Percentiles rank a stretch among this genome's conserved stretches.
Conservation (phyloP, 2,113 vertebrate genomes). For the Sander vitreus region DNA sequence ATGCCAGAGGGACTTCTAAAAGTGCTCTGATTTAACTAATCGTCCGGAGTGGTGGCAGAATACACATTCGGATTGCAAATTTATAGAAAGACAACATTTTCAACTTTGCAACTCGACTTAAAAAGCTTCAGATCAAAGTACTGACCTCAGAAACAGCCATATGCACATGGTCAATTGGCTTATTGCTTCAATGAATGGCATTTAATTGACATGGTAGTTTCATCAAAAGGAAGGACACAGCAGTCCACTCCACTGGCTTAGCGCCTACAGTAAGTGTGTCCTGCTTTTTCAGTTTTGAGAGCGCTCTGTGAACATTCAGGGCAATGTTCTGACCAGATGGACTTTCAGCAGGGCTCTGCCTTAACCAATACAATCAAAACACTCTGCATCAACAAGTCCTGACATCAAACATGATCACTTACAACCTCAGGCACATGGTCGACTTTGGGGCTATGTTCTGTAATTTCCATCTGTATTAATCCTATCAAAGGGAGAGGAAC, state of each 20-base stretch:
- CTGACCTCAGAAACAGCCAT: conserved; percentile 27
- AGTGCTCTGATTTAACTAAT: conserved; percentile 50
- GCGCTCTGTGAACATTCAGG: conserved; percentile 4
- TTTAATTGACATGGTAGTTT: conserved; percentile 30
- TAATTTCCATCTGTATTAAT: conserved; percentile 70
- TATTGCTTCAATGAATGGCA: conserved; percentile 23
- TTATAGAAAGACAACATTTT: conserved; percentile 3
- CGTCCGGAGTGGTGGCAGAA: conserved; percentile 3
- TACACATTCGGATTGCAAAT: conserved; percentile 17
- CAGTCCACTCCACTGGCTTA: conserved; percentile 13
- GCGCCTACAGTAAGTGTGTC: not conserved
- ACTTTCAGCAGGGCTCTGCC: conserved; percentile 29
- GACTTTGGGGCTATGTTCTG: conserved; percentile 43
- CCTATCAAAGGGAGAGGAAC: conserved; percentile 55
- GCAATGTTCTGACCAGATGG: conserved; percentile 25
- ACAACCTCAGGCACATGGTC: conserved; percentile 20
- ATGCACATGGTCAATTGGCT: conserved; percentile 24
- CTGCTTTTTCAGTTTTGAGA: conserved; percentile 17
- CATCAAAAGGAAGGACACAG: conserved; percentile 41
- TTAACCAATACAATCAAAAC: conserved; percentile 23
- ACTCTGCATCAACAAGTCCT: conserved; percentile 4
- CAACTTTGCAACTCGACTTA: conserved; percentile 18
- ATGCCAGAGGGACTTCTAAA: conserved; percentile 36
- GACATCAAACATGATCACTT: conserved; percentile 43
- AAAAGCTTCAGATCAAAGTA: conserved; percentile 13